A percentile compares a stretch with the other conserved stretches of the same genome.
Conservation (phyloP, 2,888 invertebrate species). For the Lycia hirtaria region DNA sequence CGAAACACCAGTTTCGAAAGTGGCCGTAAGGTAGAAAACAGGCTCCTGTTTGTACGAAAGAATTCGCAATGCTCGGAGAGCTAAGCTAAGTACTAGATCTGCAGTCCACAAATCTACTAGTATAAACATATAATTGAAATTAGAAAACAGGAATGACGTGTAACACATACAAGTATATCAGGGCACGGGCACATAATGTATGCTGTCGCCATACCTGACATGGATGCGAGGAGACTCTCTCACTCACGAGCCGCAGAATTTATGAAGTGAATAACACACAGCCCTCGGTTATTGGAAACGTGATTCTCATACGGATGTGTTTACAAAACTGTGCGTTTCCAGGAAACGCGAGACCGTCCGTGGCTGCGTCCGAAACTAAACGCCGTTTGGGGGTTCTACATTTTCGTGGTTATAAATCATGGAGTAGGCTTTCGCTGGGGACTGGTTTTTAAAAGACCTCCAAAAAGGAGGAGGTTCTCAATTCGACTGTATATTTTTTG, state of each 20-base stretch:
- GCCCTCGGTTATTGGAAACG: slow-evolving; percentile 78
- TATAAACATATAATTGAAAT: too few species aligned
- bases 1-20: too few species aligned
- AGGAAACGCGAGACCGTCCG: slow-evolving; percentile 1
- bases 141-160: too few species aligned
- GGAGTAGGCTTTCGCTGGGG: not conserved
- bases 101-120: too few species aligned
- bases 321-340: slow-evolving; percentile 39
- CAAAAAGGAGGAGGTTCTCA: too few species aligned
- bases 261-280: slow-evolving; percentile 75
- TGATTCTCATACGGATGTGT: slow-evolving; percentile 68
- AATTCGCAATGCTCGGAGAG: too few species aligned
- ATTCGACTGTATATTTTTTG: too few species aligned
- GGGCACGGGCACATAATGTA: slow-evolving; percentile 66
- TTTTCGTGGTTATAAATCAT: not conserved
- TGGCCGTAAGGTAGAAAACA: too few species aligned
- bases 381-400: not conserved
- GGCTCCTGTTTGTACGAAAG: too few species aligned
- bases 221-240: slow-evolving; percentile 71
- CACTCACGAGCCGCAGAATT: slow-evolving; percentile 72
- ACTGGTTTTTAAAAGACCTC: too few species aligned
- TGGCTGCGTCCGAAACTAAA: slow-evolving; percentile 8
- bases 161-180: slow-evolving; percentile 51
- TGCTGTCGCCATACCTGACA: slow-evolving; percentile 72
- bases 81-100: not conserved